Conservation (phyloP, 1,140 invertebrate species). For the Sogatella furcifera region DNA sequence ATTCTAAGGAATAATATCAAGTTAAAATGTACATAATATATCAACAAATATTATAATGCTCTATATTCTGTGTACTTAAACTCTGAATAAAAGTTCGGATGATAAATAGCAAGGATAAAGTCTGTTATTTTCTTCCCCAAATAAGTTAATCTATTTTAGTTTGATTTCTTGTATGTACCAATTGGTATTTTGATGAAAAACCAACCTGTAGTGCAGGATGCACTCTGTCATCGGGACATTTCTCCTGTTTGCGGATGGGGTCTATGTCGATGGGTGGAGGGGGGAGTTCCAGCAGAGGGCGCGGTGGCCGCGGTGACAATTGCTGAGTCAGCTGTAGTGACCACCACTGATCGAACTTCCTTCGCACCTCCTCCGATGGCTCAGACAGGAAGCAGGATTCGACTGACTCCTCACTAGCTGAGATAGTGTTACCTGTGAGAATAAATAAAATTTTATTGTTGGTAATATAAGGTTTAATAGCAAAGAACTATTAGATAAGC, state of each 20-base stretch:
- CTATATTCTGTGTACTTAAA: no score
- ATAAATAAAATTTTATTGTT: background rate
- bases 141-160: no score
- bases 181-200: no score
- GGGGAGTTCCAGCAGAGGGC: constrained; percentile 20
- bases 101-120: no score
- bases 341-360: constrained; percentile 26
- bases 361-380: constrained; percentile 37
- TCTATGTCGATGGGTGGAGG: constrained; percentile 12
- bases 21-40: no score
- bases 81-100: no score
- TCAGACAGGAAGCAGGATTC: constrained; percentile 25
- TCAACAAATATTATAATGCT: no score
- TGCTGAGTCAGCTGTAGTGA: constrained; percentile 18
- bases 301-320: constrained; percentile 12
- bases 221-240: constrained; percentile 16
- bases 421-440: constrained; percentile 56
- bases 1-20: no score
- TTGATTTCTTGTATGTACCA: no score
- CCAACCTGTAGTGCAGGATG: constrained; percentile 24
- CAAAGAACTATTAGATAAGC: no score
- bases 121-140: no score
- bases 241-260: background rate
- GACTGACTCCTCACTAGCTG: constrained; percentile 38
- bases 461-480: no score